Percentiles rank a stretch among this genome's conserved stretches.
phyloP scores from a whole-genome alignment of 2,797 vertebrate genomes.

The Odontamblyopus rebecca region DNA sequence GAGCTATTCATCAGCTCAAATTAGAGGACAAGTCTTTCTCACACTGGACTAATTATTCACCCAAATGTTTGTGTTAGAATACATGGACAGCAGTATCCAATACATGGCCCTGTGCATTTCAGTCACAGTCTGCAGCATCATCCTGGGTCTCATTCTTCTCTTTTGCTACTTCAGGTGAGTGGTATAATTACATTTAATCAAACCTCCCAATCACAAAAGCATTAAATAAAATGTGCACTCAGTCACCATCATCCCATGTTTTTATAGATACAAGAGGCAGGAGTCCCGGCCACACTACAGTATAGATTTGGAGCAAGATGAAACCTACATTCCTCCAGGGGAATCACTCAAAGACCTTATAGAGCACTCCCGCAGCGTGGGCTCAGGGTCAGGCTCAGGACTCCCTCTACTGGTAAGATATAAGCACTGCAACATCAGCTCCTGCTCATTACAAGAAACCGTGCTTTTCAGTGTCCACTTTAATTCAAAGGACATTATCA shows the following conservation, averaged over 20 bases:
- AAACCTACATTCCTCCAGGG: constrained; percentile 89
- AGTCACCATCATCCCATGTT: background rate
- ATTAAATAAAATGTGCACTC: background rate
- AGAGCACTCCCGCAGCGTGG: constrained; percentile 94
- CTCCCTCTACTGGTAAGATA: constrained; percentile 94
- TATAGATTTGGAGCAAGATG: constrained; percentile 90
- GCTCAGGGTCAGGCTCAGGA: constrained; percentile 86
- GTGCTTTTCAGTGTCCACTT: background rate
- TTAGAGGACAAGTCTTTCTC: constrained; percentile 3
- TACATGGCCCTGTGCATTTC: constrained; percentile 91
- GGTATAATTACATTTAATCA: too few relatives aligned
- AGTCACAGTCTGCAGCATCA: constrained; percentile 86
- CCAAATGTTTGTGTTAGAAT: constrained; percentile 70
- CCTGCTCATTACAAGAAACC: background rate
- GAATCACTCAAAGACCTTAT: constrained; percentile 91
- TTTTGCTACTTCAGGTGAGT: constrained; percentile 94
- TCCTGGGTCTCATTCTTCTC: constrained; percentile 85
- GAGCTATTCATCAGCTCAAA: constrained; percentile 2
- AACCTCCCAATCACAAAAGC: too few relatives aligned
- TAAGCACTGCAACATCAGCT: constrained; percentile 13
- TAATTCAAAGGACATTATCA: background rate
- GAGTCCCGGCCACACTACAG: constrained; percentile 88
- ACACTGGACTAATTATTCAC: background rate
- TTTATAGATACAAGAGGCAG: constrained; percentile 87
- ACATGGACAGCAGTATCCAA: constrained; percentile 84